Percentiles rank a stretch among this genome's conserved stretches.
Evolutionary conservation across 1,140 invertebrate genomes (phyloP).

Genomic region (Mercenaria mercenaria): DNA sequence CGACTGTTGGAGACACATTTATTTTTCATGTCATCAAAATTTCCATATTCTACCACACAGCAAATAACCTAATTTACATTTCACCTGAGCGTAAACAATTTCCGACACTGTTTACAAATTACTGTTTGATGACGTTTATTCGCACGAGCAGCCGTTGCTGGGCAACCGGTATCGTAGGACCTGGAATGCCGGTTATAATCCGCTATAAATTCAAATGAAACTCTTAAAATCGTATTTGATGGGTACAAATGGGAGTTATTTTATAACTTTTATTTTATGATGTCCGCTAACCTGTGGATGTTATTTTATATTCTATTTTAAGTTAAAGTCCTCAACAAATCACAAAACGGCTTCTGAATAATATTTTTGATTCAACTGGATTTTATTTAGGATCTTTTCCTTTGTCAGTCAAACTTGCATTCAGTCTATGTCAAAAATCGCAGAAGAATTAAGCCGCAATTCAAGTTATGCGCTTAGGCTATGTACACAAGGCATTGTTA

Average conservation of each 20-base stretch:
- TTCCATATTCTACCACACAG: conserved; percentile 4
- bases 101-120: conserved; percentile 42
- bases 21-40: not conserved
- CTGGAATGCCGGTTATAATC: conserved; percentile 31
- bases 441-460: too few species aligned
- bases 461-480: too few species aligned
- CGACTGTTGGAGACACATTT: conserved; percentile 30
- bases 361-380: too few species aligned
- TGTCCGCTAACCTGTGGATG: not conserved
- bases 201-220: conserved; percentile 45
- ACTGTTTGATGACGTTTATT: conserved; percentile 55
- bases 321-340: too few species aligned
- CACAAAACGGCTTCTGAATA: too few species aligned
- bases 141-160: conserved; percentile 12
- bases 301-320: not conserved
- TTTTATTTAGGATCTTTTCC: too few species aligned
- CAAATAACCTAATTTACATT: conserved; percentile 32
- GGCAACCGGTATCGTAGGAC: not conserved
- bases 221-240: not conserved
- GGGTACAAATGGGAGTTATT: not conserved
- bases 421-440: too few species aligned
- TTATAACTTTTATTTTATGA: not conserved
- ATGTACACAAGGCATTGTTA: too few species aligned
- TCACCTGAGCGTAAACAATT: conserved; percentile 41
- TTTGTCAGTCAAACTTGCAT: too few species aligned